Evolutionary conservation across 2,888 invertebrate species (phyloP).

Genomic region (Andrena dorsata): DNA sequence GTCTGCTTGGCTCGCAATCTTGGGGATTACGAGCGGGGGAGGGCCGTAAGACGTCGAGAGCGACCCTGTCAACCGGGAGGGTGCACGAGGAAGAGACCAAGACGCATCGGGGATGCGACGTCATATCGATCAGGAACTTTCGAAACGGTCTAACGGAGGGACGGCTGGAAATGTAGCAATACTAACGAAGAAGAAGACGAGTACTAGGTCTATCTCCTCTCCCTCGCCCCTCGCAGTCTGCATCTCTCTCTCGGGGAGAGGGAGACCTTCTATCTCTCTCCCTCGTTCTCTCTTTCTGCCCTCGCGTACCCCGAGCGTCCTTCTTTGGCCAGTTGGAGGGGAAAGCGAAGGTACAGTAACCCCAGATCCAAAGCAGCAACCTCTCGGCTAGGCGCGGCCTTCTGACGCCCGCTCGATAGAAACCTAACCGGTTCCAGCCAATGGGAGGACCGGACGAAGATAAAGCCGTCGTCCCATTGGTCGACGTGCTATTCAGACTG

Average conservation of each 20-base stretch:
- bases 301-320: slow-evolving; percentile 23
- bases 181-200: slow-evolving; percentile 71
- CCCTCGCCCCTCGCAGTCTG: slow-evolving; percentile 16
- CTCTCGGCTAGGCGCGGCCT: slow-evolving; percentile 82
- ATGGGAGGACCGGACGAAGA: slow-evolving; percentile 77
- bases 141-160: slow-evolving; percentile 55
- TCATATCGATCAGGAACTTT: slow-evolving; percentile 71
- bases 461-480: slow-evolving; percentile 81
- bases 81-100: slow-evolving; percentile 20
- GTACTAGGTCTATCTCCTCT: slow-evolving; percentile 66
- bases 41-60: slow-evolving; percentile 34
- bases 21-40: slow-evolving; percentile 26
- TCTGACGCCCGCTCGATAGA: slow-evolving; percentile 83
- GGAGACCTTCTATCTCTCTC: neutral
- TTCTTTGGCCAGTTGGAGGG: slow-evolving; percentile 51
- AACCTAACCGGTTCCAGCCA: slow-evolving; percentile 78
- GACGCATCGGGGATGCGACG: slow-evolving; percentile 54
- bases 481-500: slow-evolving; percentile 75
- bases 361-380: slow-evolving; percentile 64
- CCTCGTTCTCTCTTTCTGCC: slow-evolving; percentile 10
- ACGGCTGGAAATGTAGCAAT: slow-evolving; percentile 56
- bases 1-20: slow-evolving; percentile 31
- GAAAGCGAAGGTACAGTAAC: slow-evolving; percentile 69
- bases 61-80: slow-evolving; percentile 36
- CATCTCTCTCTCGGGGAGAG: neutral